Conservation (phyloP, 2,888 invertebrate species). For the Tachina lurida region DNA sequence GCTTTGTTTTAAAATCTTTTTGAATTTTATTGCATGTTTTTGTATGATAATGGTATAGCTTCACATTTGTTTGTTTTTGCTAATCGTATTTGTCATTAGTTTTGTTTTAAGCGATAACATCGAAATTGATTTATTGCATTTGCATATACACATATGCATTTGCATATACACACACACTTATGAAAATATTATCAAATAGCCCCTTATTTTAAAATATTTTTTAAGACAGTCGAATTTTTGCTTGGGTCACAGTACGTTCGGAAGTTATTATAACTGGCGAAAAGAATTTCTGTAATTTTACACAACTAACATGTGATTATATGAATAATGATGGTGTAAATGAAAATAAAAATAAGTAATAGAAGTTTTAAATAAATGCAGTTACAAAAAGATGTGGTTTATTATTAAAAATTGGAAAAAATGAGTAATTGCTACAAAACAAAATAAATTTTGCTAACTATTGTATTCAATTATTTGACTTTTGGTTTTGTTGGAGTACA, state of each 20-base stretch:
- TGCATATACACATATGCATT: conserved; percentile 53
- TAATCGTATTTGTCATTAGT: conserved; percentile 13
- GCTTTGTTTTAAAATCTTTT: conserved; percentile 48
- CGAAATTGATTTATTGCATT: conserved; percentile 69
- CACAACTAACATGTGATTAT: not conserved
- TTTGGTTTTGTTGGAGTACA: no score
- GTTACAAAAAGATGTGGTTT: no score
- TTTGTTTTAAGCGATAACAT: conserved; percentile 51
- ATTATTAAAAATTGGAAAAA: no score
- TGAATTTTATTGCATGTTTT: conserved; percentile 57
- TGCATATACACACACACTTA: not conserved
- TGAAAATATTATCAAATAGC: not conserved
- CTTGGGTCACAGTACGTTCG: conserved; percentile 25
- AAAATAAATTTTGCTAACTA: no score
- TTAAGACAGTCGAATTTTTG: not conserved
- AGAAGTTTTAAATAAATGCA: no score
- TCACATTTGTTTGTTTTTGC: conserved; percentile 31
- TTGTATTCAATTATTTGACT: no score
- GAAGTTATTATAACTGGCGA: conserved; percentile 38
- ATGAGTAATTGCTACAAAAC: no score
- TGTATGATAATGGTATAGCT: conserved; percentile 27
- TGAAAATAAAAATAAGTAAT: no score
- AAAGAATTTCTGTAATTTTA: not conserved
- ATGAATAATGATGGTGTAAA: no score
- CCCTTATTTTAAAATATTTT: not conserved